A percentile compares a stretch with the other conserved stretches of the same genome.
phyloP scores from a whole-genome alignment of 2,113 vertebrate species.

The Scomber colias region DNA sequence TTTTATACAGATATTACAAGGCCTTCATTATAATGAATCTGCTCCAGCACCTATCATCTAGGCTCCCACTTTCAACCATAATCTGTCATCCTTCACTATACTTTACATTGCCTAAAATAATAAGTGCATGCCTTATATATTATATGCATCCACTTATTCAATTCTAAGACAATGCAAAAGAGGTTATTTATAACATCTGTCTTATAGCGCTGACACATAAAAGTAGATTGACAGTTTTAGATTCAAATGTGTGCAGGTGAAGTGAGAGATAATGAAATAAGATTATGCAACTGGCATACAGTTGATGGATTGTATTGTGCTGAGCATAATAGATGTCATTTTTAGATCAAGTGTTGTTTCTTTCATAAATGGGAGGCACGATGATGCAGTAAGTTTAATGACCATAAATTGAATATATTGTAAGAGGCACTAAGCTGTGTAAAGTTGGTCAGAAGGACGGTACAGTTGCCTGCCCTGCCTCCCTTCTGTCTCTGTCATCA shows the following conservation, averaged over 20 bases:
- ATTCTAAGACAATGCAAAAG: background rate
- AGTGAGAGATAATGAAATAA: constrained; percentile 20
- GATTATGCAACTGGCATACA: constrained; percentile 10
- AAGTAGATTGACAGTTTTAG: background rate
- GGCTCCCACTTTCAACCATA: background rate
- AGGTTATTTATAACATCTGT: background rate
- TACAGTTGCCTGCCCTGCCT: constrained; percentile 35
- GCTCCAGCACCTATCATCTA: background rate
- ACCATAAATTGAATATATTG: constrained; percentile 19
- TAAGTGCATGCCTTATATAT: too few relatives aligned
- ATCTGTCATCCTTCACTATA: background rate
- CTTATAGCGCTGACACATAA: background rate
- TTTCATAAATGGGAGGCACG: constrained; percentile 18
- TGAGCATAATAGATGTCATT: background rate
- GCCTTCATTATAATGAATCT: background rate
- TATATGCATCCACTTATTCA: background rate
- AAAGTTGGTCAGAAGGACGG: constrained; percentile 58
- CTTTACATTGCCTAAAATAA: background rate
- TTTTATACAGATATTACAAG: background rate
- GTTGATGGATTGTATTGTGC: background rate
- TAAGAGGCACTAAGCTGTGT: constrained; percentile 38
- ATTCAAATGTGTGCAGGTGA: background rate
- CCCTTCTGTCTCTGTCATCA: constrained; percentile 47
- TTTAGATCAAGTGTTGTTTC: constrained; percentile 29
- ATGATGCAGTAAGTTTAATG: constrained; percentile 23